Conservation (phyloP, 2,888 invertebrate genomes). For the Oscheius onirici region DNA sequence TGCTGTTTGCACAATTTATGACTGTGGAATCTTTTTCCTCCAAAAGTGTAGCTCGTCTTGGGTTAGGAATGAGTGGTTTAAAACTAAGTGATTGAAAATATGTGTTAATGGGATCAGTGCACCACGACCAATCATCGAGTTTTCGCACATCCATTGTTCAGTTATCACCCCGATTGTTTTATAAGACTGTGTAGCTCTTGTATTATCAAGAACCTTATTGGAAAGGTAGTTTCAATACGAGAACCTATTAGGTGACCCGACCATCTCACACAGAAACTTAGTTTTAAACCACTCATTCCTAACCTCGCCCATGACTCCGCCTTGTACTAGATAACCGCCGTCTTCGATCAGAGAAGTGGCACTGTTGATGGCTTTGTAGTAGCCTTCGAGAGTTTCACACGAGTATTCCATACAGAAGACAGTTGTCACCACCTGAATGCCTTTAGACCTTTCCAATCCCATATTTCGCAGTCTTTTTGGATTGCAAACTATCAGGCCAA, state of each 20-base stretch:
- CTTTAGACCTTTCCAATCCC: neutral
- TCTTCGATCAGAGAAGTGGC: conserved; percentile 65
- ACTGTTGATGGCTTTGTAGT: conserved; percentile 52
- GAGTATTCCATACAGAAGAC: conserved; percentile 71
- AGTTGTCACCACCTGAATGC: conserved; percentile 61
- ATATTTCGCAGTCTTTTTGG: neutral
- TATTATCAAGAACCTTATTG: no score
- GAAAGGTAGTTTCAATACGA: no score
- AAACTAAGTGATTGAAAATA: no score
- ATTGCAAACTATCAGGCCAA: neutral
- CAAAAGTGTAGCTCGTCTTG: conserved; percentile 66
- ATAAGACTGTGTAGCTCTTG: no score
- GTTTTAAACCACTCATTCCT: no score
- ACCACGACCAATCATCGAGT: no score
- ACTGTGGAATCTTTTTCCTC: conserved; percentile 63
- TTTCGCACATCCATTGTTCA: no score
- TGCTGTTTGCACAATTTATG: conserved; percentile 61
- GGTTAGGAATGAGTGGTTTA: no score
- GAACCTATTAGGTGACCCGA: no score
- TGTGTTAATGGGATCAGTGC: no score
- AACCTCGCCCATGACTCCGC: conserved; percentile 65
- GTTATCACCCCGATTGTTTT: no score
- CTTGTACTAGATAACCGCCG: conserved; percentile 68
- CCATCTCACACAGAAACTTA: no score
- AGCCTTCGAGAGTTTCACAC: conserved; percentile 55